A percentile compares a stretch with the other conserved stretches of the same genome.
These are phyloP conservation scores for Agrypnia vestita DNA, from an alignment of 1,140 invertebrate species.

Conservation along the genomic window DNA sequence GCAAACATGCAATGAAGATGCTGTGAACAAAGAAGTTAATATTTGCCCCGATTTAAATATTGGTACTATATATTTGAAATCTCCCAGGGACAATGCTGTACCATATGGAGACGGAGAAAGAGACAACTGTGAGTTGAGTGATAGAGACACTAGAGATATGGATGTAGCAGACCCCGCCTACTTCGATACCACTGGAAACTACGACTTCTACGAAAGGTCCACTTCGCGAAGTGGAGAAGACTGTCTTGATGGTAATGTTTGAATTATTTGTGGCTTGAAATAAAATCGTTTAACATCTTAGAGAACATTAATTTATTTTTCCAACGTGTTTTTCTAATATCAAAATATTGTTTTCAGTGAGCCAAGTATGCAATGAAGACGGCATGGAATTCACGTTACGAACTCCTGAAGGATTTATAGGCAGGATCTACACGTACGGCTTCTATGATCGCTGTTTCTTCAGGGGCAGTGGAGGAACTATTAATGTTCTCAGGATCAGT, in stretches of 20 bases:
- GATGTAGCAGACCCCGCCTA: constrained; percentile 88
- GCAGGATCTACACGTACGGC: constrained; percentile 92
- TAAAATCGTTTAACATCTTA: no score
- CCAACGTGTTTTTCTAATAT: no score
- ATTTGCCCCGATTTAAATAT: no score
- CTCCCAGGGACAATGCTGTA: constrained; percentile 71
- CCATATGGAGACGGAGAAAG: constrained; percentile 79
- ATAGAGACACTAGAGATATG: constrained; percentile 87
- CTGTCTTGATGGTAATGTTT: constrained; percentile 83
- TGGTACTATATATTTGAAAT: neutral
- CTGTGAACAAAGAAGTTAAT: no score
- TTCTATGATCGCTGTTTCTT: constrained; percentile 94
- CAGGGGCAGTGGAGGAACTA: constrained; percentile 88
- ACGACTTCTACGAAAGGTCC: constrained; percentile 91
- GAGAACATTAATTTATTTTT: no score
- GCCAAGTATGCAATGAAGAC: constrained; percentile 92
- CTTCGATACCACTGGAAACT: constrained; percentile 88
- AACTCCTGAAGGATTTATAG: constrained; percentile 90
- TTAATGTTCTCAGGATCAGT: constrained; percentile 88
- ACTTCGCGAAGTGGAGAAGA: constrained; percentile 80
- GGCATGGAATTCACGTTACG: constrained; percentile 94
- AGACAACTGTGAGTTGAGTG: constrained; percentile 92
- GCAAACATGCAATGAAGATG: no score
- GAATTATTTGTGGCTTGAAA: constrained; percentile 70
- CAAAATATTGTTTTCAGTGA: constrained; percentile 81